A percentile compares a stretch with the other conserved stretches of the same genome.
Conservation (phyloP, 2,888 invertebrate species). For the Neuroscelio doddi region DNA sequence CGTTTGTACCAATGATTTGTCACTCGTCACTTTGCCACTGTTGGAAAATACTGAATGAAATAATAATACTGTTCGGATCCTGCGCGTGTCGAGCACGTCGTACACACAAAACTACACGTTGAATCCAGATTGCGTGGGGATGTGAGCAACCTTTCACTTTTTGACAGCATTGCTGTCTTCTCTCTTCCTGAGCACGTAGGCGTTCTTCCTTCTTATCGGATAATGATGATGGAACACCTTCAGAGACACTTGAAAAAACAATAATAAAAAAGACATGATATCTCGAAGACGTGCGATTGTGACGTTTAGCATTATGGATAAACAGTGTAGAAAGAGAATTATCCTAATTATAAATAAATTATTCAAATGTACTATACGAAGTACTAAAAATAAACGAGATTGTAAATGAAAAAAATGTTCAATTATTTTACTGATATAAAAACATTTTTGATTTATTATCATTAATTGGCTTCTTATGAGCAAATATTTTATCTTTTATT, state of each 20-base stretch:
- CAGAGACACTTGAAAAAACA: conserved; percentile 4
- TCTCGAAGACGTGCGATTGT: conserved; percentile 17
- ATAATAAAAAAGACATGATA: conserved; percentile 1
- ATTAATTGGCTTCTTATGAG: too few species aligned
- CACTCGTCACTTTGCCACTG: conserved; percentile 27
- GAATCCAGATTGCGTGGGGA: conserved; percentile 58
- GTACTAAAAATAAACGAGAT: too few species aligned
- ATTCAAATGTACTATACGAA: too few species aligned
- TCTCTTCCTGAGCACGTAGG: conserved; percentile 40
- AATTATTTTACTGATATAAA: too few species aligned
- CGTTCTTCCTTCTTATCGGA: conserved; percentile 31
- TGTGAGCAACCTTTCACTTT: conserved; percentile 69
- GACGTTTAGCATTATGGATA: too few species aligned
- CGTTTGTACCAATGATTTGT: background rate
- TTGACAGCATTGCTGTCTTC: conserved; percentile 53
- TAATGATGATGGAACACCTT: conserved; percentile 17
- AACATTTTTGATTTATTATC: too few species aligned
- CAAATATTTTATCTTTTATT: too few species aligned
- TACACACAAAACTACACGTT: conserved; percentile 37
- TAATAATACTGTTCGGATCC: conserved; percentile 35
- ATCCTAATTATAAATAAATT: background rate
- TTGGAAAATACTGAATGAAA: conserved; percentile 38
- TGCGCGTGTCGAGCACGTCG: conserved; percentile 36
- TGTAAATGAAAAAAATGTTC: too few species aligned
- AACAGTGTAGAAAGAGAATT: too few species aligned